These are phyloP conservation scores for Caenorhabditis inopinata DNA, from an alignment of 1,140 invertebrate species.

Conservation along the genomic window DNA sequence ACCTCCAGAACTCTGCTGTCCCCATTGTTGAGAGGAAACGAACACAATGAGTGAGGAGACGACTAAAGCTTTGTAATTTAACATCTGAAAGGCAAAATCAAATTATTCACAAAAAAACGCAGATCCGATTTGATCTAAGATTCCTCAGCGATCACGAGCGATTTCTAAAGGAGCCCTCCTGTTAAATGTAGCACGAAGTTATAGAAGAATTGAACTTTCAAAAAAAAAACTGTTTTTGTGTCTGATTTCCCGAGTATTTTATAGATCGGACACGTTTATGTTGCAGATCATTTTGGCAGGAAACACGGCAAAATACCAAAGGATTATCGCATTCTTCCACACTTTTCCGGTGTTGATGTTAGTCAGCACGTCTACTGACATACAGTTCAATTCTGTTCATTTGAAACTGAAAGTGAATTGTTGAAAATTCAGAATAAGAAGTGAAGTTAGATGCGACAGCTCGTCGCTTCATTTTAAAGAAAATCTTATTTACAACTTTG, in stretches of 20 bases:
- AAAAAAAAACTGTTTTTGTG: not conserved
- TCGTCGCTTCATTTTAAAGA: too few species aligned
- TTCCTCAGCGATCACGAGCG: too few species aligned
- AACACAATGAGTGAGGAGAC: not conserved
- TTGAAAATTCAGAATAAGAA: too few species aligned
- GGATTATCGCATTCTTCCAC: slow-evolving; percentile 7
- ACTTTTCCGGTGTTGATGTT: not conserved
- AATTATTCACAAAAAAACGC: not conserved
- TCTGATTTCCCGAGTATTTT: not conserved
- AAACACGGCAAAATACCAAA: not conserved
- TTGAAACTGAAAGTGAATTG: not conserved
- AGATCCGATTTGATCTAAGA: not conserved
- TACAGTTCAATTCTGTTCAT: not conserved
- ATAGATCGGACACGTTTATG: not conserved
- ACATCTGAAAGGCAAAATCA: slow-evolving; percentile 1
- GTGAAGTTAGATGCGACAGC: too few species aligned
- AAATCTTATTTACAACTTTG: too few species aligned
- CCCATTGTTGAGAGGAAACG: slow-evolving; percentile 11
- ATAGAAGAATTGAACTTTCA: too few species aligned
- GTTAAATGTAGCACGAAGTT: too few species aligned
- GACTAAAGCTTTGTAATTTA: not conserved
- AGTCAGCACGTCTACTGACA: not conserved
- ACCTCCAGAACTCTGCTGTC: not conserved
- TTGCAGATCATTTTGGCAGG: not conserved
- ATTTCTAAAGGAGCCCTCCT: too few species aligned